These are phyloP conservation scores for Acanthosepion pharaonis DNA, from an alignment of 2,888 invertebrate genomes.

Conservation along the genomic window DNA sequence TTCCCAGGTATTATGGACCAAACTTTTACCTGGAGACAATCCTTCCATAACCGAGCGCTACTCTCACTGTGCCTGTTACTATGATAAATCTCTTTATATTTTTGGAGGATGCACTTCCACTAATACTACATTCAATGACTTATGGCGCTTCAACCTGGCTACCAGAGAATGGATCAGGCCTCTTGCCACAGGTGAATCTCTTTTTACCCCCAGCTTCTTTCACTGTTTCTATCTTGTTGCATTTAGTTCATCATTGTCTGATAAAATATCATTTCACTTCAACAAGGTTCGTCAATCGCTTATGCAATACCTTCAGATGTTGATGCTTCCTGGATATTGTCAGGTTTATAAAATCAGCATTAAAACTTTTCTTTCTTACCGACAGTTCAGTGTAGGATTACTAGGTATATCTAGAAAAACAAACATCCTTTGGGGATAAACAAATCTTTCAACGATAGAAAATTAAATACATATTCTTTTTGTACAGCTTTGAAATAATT, in stretches of 20 bases:
- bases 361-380: too few species aligned
- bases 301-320: too few species aligned
- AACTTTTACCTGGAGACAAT: constrained; percentile 72
- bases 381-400: too few species aligned
- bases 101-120: constrained; percentile 97
- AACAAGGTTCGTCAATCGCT: too few species aligned
- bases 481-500: too few species aligned
- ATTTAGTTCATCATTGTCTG: not conserved
- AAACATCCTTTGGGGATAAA: too few species aligned
- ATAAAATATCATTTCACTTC: too few species aligned
- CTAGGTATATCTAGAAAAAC: too few species aligned
- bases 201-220: not conserved
- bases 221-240: not conserved
- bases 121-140: constrained; percentile 95
- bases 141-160: constrained; percentile 93
- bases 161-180: constrained; percentile 84
- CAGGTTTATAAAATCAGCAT: too few species aligned
- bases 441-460: too few species aligned
- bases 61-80: constrained; percentile 88
- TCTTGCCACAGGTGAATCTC: constrained; percentile 71
- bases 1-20: constrained; percentile 61
- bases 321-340: too few species aligned
- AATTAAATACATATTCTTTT: too few species aligned
- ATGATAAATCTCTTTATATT: constrained; percentile 82
- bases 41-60: constrained; percentile 91